phyloP scores from a whole-genome alignment of 2,113 vertebrate genomes.

The Megalops atlanticus region DNA sequence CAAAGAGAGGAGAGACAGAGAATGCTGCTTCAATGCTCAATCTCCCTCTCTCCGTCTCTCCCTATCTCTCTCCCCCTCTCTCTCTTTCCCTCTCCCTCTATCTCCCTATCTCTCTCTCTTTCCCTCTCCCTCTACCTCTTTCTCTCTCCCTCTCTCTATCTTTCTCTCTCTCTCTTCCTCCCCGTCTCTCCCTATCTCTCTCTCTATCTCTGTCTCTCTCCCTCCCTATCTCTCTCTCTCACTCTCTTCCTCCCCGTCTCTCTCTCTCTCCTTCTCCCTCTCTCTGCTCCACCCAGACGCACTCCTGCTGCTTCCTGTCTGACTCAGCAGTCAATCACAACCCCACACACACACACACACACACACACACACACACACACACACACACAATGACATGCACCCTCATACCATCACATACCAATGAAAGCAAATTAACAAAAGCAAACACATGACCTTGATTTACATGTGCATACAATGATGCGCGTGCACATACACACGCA shows the following conservation, averaged over 20 bases:
- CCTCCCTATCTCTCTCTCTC: too few relatives aligned
- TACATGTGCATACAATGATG: background rate
- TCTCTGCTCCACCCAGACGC: conserved; percentile 9
- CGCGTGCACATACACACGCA: background rate
- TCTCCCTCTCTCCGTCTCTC: conserved; percentile 38
- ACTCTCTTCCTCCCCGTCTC: conserved; percentile 33
- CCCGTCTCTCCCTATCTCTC: conserved; percentile 27
- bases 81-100: conserved; percentile 28
- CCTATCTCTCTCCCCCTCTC: too few relatives aligned
- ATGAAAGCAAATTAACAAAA: too few relatives aligned
- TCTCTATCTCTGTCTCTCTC: conserved; percentile 30
- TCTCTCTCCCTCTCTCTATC: conserved; percentile 24
- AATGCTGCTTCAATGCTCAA: conserved; percentile 31
- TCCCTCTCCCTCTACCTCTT: conserved; percentile 33
- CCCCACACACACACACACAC: background rate
- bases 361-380: background rate
- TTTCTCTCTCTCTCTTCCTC: conserved; percentile 32
- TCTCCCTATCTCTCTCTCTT: too few relatives aligned
- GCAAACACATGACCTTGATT: too few relatives aligned
- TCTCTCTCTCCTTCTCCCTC: conserved; percentile 23
- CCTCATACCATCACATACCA: background rate
- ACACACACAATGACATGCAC: background rate
- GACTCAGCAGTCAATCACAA: conserved; percentile 47
- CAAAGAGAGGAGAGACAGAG: background rate
- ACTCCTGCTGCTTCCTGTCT: conserved; percentile 37